A percentile compares a stretch with the other conserved stretches of the same genome.
These are phyloP conservation scores for Apodemia arnacis DNA, from an alignment of 2,888 invertebrate species.

Conservation along the genomic window DNA sequence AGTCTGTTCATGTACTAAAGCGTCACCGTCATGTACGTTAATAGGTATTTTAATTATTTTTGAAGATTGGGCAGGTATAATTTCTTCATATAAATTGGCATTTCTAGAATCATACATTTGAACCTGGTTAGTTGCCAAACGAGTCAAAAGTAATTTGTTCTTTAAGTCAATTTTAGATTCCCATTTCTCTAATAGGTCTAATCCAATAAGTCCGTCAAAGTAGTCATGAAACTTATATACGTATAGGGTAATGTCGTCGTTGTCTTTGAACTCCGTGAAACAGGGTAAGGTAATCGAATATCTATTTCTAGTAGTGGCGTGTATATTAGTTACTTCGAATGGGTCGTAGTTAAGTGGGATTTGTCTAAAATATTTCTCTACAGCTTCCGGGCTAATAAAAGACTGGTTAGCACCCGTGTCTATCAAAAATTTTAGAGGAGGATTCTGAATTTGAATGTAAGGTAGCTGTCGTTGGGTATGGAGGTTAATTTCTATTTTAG, in stretches of 20 bases:
- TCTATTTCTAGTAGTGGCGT: not conserved
- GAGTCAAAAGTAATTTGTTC: not conserved
- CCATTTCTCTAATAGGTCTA: not conserved
- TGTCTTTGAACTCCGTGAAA: conserved; percentile 31
- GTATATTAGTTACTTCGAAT: conserved; percentile 5
- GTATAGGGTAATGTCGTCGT: conserved; percentile 28
- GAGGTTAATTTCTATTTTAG: conserved; percentile 53
- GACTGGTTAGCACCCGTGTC: conserved; percentile 31
- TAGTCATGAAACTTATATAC: conserved; percentile 50
- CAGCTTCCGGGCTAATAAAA: conserved; percentile 22
- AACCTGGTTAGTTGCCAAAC: not conserved
- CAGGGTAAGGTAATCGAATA: conserved; percentile 43
- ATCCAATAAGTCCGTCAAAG: conserved; percentile 4
- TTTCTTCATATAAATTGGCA: not conserved
- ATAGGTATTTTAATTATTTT: conserved; percentile 14
- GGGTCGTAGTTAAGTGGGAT: conserved; percentile 7
- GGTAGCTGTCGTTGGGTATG: conserved; percentile 54
- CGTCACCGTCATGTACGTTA: conserved; percentile 15
- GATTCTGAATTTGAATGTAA: conserved; percentile 35
- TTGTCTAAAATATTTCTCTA: not conserved
- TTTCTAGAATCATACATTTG: conserved; percentile 1
- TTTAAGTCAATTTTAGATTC: not conserved
- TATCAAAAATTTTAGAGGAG: not conserved
- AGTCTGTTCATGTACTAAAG: not conserved
- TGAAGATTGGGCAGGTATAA: conserved; percentile 3